Conservation (phyloP, 2,113 vertebrate genomes). For the Madoqua kirkii region DNA sequence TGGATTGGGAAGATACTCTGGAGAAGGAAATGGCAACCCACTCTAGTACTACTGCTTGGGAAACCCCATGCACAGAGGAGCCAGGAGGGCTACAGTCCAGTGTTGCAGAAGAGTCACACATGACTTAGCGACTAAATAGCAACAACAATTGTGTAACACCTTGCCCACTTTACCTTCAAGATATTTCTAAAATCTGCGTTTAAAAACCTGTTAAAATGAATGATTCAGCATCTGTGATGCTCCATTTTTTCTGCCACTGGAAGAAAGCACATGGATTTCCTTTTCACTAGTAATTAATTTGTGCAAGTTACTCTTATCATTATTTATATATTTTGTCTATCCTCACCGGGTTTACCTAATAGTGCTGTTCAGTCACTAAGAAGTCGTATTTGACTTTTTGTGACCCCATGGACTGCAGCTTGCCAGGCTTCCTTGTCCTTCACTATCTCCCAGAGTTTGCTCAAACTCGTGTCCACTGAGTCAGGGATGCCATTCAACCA, state of each 20-base stretch:
- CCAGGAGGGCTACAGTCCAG: background rate
- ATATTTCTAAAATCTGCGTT: background rate
- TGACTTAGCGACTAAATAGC: background rate
- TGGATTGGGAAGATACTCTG: background rate
- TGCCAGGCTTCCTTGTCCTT: background rate
- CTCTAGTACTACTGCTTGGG: background rate
- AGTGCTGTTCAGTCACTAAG: background rate
- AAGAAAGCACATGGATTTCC: background rate
- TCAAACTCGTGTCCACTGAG: background rate
- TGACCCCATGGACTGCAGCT: background rate
- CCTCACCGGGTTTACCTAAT: background rate
- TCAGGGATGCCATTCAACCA: background rate
- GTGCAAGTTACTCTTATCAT: background rate
- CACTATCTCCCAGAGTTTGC: background rate
- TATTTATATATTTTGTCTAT: background rate
- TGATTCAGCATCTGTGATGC: rapidly evolving
- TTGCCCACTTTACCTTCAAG: background rate
- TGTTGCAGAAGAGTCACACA: background rate
- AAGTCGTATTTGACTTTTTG: background rate
- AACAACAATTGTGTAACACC: background rate
- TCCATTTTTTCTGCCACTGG: background rate
- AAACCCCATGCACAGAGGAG: background rate
- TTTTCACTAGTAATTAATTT: background rate
- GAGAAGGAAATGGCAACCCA: background rate
- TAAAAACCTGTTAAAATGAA: background rate